Conservation (phyloP, 1,140 invertebrate genomes). For the Vanessa tameamea region DNA sequence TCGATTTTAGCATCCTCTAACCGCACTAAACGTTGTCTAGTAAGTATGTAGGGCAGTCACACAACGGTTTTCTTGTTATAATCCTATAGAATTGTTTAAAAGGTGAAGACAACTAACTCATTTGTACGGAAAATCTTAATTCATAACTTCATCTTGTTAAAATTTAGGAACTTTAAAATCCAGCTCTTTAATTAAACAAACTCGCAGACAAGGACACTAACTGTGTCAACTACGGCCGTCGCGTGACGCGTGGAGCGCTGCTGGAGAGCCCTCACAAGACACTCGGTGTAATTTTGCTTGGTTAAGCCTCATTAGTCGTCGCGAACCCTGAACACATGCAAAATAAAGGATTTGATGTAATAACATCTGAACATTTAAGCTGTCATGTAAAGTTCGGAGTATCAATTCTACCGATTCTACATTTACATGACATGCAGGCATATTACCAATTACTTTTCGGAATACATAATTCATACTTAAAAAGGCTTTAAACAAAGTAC, state of each 20-base stretch:
- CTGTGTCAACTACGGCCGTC: neutral
- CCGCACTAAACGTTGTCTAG: too few species aligned
- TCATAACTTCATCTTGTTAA: too few species aligned
- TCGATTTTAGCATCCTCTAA: too few species aligned
- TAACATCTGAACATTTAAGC: neutral
- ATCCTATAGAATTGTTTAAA: too few species aligned
- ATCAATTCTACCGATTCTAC: too few species aligned
- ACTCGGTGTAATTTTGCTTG: slow-evolving; percentile 8
- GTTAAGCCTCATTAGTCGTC: slow-evolving; percentile 17
- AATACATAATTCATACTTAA: too few species aligned
- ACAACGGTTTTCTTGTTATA: too few species aligned
- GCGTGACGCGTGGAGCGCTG: neutral
- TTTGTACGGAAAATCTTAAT: neutral
- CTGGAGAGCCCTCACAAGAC: neutral
- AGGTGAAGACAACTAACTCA: neutral
- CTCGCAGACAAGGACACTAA: neutral
- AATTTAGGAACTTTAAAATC: neutral
- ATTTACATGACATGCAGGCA: too few species aligned
- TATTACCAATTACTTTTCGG: too few species aligned
- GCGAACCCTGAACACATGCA: neutral
- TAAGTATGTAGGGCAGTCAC: too few species aligned
- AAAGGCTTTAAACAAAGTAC: too few species aligned
- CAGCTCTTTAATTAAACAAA: neutral
- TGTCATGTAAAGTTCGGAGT: too few species aligned
- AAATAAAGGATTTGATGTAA: neutral